Conservation (phyloP, 2,113 vertebrate genomes). For the Falcunculus frontatus region DNA sequence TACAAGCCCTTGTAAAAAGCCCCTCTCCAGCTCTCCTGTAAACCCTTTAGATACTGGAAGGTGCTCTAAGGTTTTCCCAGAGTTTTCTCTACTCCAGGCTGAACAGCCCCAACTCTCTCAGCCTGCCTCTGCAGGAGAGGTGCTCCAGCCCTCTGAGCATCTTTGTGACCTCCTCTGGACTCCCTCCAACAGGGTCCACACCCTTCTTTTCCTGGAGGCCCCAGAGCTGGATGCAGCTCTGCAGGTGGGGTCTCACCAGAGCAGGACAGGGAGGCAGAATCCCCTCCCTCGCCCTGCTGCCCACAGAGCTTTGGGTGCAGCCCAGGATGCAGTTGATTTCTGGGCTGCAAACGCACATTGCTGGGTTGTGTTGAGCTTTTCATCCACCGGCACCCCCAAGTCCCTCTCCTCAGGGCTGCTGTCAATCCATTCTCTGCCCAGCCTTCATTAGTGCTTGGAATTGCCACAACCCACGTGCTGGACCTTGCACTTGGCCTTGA, state of each 20-base stretch:
- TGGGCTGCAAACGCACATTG: background rate
- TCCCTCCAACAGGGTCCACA: background rate
- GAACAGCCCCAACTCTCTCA: background rate
- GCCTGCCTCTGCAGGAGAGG: background rate
- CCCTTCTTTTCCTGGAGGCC: background rate
- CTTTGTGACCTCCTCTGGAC: background rate
- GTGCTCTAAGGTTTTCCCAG: background rate
- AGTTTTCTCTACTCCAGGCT: background rate
- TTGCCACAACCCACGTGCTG: fast-evolving
- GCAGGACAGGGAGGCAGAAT: background rate
- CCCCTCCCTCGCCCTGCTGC: background rate
- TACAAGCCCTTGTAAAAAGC: background rate
- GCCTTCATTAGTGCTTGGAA: background rate
- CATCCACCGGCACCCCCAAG: background rate
- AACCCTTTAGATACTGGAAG: background rate
- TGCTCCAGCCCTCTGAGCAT: background rate
- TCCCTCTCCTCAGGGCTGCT: background rate
- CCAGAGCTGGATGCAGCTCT: background rate
- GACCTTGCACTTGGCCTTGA: background rate
- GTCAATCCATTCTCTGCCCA: background rate
- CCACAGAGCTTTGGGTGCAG: background rate
- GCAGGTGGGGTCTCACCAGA: background rate
- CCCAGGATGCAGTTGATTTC: background rate
- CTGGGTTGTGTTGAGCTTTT: background rate
- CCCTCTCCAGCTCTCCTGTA: background rate